Evolutionary conservation across 2,113 vertebrate genomes (phyloP), one percentile per base, ranked within the genome.

Genomic region (Hippoglossus stenolepis): DNA sequence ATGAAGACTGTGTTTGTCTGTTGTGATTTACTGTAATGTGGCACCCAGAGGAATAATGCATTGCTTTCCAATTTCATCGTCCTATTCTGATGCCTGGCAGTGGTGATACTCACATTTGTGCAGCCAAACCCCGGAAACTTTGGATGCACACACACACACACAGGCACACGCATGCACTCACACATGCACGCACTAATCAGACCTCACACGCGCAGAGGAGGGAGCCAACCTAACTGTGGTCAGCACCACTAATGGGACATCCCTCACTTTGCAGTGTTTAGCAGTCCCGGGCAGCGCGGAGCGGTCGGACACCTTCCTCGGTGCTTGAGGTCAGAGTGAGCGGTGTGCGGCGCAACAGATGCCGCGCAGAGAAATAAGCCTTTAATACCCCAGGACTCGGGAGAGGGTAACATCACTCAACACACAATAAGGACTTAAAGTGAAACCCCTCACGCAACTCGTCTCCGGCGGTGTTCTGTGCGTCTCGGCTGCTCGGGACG

Each of bases 331-430:
- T 89, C 85, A 90, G 79, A 78, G 40, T 65, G 77, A 79, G 78
- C 76, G 79, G 77, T 89, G 87, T 56, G 84, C 65, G 54, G 75
- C 85, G 87, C 91, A 93, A 91, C 94, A 94, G 93, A 93, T 93
- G 91, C 89, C 86, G 70, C 73, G 12, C 72, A 11, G 81, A 81
- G 86, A 87, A 92, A 89, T 93, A 94, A 95, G 91, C 92, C 90
- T 73, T 93, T 92, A 94, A 93, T 93, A 89, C 92, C 79, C 75
- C 58, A 79, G 80, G 88, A 84, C 82, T 90, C 81, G 45, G 84
- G 75, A 65, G 35, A 87, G 86, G 82, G 83, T 74, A 85, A 87
- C 85, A 72, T 79, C 86, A 72, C 65, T 73, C 69, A 61, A 66
- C 84, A 63, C 76, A 72, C 84, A 75, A 74, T 59, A 54, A 78